Conservation (phyloP, 2,113 vertebrate species). For the Megatriorchis doriae region DNA sequence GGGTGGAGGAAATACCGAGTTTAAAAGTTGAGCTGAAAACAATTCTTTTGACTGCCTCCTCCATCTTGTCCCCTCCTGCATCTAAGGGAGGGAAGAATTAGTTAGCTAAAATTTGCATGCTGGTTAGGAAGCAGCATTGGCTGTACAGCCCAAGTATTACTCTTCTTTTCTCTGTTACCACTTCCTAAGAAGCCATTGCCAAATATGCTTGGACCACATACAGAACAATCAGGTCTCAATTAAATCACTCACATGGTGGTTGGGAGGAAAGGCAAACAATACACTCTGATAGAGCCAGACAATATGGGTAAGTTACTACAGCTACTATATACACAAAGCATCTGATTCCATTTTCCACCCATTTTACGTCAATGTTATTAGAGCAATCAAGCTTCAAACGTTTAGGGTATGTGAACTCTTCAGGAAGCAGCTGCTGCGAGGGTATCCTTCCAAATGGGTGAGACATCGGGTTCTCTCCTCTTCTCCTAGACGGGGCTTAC, state of each 20-base stretch:
- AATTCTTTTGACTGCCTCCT: not conserved
- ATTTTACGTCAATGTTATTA: not conserved
- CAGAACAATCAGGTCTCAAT: not conserved
- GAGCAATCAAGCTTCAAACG: not conserved
- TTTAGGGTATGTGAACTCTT: not conserved
- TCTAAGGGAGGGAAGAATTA: not conserved
- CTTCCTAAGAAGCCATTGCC: not conserved
- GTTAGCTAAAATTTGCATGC: not conserved
- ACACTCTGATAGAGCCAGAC: not conserved
- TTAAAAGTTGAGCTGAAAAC: not conserved
- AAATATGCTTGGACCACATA: not conserved
- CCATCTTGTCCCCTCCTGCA: not conserved
- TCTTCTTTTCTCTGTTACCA: not conserved
- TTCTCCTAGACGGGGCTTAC: accelerated
- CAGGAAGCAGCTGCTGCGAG: not conserved
- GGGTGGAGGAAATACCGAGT: not conserved
- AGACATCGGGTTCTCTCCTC: not conserved
- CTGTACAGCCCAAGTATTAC: not conserved
- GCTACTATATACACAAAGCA: not conserved
- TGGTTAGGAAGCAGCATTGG: not conserved
- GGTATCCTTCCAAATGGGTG: not conserved
- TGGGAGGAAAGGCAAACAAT: constrained; percentile 37
- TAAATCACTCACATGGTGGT: not conserved
- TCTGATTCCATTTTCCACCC: not conserved
- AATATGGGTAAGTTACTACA: not conserved